Evolutionary conservation across 2,888 invertebrate genomes (phyloP).

Genomic region (Torymus auratus): DNA sequence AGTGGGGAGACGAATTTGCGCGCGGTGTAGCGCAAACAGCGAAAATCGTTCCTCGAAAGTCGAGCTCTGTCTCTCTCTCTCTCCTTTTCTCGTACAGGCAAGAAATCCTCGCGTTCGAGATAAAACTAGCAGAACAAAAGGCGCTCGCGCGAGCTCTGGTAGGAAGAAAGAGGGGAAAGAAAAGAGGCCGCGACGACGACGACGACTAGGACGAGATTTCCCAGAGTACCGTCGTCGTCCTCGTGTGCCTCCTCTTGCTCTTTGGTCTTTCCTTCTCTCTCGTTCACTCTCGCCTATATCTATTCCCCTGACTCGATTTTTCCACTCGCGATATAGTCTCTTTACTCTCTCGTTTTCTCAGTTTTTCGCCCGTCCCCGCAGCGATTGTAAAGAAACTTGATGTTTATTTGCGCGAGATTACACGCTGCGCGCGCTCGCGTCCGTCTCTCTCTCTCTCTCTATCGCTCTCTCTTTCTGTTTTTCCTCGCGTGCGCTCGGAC

Average conservation of each 20-base stretch:
- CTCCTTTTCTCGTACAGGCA: constrained; percentile 12
- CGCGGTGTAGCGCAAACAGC: constrained; percentile 41
- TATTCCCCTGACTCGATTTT: constrained; percentile 28
- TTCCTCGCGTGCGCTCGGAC: too few species aligned
- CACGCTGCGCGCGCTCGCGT: too few species aligned
- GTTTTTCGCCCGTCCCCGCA: neutral
- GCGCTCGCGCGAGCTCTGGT: neutral
- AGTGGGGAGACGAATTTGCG: constrained; percentile 31
- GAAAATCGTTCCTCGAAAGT: constrained; percentile 38
- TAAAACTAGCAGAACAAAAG: constrained; percentile 51
- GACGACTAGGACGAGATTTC: constrained; percentile 40
- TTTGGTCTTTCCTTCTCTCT: neutral
- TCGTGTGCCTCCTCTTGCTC: constrained; percentile 21
- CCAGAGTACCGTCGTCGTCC: constrained; percentile 26
- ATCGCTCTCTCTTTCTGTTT: too few species aligned
- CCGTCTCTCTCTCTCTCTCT: too few species aligned
- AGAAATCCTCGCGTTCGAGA: constrained; percentile 44
- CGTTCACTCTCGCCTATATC: neutral
- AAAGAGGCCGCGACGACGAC: constrained; percentile 38
- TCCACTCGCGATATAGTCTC: constrained; percentile 7
- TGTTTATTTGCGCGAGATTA: constrained; percentile 9
- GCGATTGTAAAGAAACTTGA: constrained; percentile 6
- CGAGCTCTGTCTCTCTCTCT: neutral
- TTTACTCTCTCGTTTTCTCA: constrained; percentile 7
- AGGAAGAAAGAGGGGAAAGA: constrained; percentile 36